Evolutionary conservation across 1,140 invertebrate species (phyloP).

Genomic region (Probaryconus sp.): DNA sequence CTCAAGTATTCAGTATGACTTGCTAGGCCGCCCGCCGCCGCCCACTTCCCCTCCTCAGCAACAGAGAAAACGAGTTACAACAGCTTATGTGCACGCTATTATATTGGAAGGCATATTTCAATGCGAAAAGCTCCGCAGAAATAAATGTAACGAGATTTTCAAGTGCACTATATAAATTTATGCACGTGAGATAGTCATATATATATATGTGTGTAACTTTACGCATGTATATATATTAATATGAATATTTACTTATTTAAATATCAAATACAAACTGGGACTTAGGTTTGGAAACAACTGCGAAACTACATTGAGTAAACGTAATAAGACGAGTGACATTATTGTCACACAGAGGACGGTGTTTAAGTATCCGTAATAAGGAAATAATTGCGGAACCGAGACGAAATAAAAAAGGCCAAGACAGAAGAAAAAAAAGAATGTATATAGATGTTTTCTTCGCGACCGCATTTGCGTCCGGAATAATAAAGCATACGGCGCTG

Average conservation of each 20-base stretch:
- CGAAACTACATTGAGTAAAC: neutral
- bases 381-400: neutral
- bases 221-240: too few species aligned
- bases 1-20: conserved; percentile 47
- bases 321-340: neutral
- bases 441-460: neutral
- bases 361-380: neutral
- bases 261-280: too few species aligned
- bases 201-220: too few species aligned
- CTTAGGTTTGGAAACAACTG: too few species aligned
- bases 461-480: neutral
- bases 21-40: conserved; percentile 31
- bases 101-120: neutral
- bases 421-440: too few species aligned
- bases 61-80: conserved; percentile 2
- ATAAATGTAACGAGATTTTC: neutral
- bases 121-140: neutral
- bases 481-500: neutral
- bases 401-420: too few species aligned
- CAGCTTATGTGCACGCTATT: conserved; percentile 3
- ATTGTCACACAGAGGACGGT: neutral
- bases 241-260: too few species aligned
- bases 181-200: too few species aligned
- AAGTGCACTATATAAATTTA: neutral
- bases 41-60: too few species aligned